phyloP scores from a whole-genome alignment of 1,140 invertebrate genomes.

The Reticulitermes speratus region DNA sequence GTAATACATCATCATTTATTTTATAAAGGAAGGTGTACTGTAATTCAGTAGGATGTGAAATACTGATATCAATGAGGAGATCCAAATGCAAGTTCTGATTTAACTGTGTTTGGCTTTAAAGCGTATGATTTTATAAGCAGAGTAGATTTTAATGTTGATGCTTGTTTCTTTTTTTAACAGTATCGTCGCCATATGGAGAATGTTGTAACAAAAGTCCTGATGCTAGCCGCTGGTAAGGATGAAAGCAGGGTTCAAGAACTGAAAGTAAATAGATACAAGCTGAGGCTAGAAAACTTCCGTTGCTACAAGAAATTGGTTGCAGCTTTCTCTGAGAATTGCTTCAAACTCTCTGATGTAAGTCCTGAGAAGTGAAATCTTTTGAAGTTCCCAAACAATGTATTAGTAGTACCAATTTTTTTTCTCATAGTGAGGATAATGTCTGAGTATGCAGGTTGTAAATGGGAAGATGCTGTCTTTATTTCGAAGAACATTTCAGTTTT shows the following conservation, averaged over 20 bases:
- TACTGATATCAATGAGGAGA: not conserved
- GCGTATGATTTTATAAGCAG: not conserved
- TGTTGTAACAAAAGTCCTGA: not conserved
- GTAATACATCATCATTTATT: no score
- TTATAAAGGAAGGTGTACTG: no score
- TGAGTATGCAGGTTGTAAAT: no score
- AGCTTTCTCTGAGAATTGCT: constrained; percentile 28
- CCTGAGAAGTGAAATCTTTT: no score
- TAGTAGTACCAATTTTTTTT: no score
- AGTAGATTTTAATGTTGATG: not conserved
- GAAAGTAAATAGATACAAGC: not conserved
- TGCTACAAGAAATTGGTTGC: constrained; percentile 30
- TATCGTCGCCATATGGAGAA: constrained; percentile 24
- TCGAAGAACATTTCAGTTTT: no score
- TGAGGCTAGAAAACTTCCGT: constrained; percentile 18
- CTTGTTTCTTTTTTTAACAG: constrained; percentile 26
- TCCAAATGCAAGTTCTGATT: no score
- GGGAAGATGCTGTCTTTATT: no score
- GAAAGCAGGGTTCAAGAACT: not conserved
- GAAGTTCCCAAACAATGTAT: no score
- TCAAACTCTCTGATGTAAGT: constrained; percentile 20
- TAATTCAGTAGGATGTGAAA: not conserved
- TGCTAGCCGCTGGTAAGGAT: not conserved
- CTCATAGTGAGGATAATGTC: no score
- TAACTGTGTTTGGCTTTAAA: no score